Evolutionary conservation across 2,113 vertebrate species (phyloP).

Genomic region (Pangasianodon hypophthalmus): DNA sequence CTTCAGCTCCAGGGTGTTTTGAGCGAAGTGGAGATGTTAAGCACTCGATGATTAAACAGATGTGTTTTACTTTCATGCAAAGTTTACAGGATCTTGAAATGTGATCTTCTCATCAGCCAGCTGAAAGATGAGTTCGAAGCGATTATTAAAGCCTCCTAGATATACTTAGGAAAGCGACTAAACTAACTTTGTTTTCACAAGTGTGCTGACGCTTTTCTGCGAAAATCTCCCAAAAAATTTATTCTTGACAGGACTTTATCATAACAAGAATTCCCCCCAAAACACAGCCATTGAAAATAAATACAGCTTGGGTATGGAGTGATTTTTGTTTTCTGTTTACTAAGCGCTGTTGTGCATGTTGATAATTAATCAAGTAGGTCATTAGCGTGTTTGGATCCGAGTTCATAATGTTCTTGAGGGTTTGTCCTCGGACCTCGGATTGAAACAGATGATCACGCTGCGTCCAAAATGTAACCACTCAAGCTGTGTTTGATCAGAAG

Average conservation of each 20-base stretch:
- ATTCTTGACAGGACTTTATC: conserved; percentile 24
- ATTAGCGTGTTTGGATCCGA: conserved; percentile 51
- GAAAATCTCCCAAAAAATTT: not conserved
- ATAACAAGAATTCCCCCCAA: conserved; percentile 17
- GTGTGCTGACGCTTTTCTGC: conserved; percentile 11
- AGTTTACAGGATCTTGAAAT: conserved; percentile 44
- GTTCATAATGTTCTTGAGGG: not conserved
- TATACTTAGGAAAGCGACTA: conserved; percentile 3
- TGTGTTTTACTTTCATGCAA: conserved; percentile 46
- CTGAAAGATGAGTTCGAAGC: conserved; percentile 23
- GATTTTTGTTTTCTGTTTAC: conserved; percentile 54
- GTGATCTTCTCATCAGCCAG: conserved; percentile 32
- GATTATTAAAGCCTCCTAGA: conserved; percentile 20
- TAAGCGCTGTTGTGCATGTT: conserved; percentile 39
- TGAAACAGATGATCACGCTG: conserved; percentile 16
- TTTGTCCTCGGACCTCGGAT: not conserved
- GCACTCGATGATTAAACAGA: conserved; percentile 45
- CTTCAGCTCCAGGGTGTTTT: conserved; percentile 36
- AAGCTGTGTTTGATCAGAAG: not conserved
- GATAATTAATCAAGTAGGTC: conserved; percentile 50
- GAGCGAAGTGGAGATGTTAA: conserved; percentile 30
- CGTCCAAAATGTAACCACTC: not conserved
- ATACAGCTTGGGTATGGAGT: conserved; percentile 33
- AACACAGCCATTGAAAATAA: conserved; percentile 40
- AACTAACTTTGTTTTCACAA: conserved; percentile 36